Evolutionary conservation across 2,888 invertebrate genomes (phyloP), one percentile per base, ranked within the genome.

Genomic region (Caradrina clavipalpis): DNA sequence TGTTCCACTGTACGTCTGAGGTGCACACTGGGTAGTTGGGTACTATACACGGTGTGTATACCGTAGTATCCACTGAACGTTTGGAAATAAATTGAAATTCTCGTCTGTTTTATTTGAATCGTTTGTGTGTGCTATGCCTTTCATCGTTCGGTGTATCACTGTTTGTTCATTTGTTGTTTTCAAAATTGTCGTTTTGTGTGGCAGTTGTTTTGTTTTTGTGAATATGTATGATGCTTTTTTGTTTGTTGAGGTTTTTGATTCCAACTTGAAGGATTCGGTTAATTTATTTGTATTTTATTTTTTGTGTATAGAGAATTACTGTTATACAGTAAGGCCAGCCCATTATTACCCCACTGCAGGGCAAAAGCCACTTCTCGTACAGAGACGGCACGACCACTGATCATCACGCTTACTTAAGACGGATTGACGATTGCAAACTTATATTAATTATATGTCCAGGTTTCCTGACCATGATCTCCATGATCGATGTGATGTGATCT

Each of bases 51-150:
- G 4, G 26, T 26, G 26, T 26, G 26, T 53, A 65, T 51, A 51
- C 47, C 10, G 26, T 59, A 60, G 35, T 22, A 51, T 45, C 13
- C 54, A 65, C 19, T 26, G 45, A 57, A 59, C 31, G 57, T 73
- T 61, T 51, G 42, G 49, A 70, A 73, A 59, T 49, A 73, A 76
- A 80, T 80, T 77, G 78, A 73, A 73, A 80, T 64, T 74, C 31
- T 35, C 53, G 22, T 66, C 22, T 22, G 50, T 64, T 67, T 50
- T 65, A 69, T 77, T 75, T 54, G 53, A 47, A 42, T 35, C 31
- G 75, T 62, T 62, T 55, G 64, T 80, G 42, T 65, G 60, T 59
- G 53, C 45, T 26, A 59, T 58, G 51, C 15, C 62, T 68, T 73
- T 61, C 55, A 73, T 50, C 50, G 47, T 54, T 73, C 42, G 47